phyloP scores from a whole-genome alignment of 1,140 invertebrate species.

The Diachasma alloeum region DNA sequence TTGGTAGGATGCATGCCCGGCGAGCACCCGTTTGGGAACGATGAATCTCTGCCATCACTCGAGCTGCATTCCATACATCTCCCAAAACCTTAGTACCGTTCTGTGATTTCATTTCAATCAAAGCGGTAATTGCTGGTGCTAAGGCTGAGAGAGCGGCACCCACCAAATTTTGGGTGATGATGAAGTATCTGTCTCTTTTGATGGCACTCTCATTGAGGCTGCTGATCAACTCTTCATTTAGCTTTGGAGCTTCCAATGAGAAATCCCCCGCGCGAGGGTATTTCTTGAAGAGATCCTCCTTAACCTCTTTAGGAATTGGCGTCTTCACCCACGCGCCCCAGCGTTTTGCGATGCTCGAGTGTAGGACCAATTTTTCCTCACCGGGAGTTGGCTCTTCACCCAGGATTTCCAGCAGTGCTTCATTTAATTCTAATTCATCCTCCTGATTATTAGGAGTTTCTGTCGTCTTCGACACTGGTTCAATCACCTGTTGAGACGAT shows the following conservation, averaged over 20 bases:
- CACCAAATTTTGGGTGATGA: conserved; percentile 14
- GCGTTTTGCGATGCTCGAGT: conserved; percentile 5
- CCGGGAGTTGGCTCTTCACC: background rate
- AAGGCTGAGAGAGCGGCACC: conserved; percentile 4
- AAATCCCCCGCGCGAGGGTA: conserved; percentile 20
- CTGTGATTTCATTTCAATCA: background rate
- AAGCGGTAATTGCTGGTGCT: background rate
- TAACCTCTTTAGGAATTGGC: background rate
- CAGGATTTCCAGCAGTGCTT: background rate
- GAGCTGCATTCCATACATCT: conserved; percentile 23
- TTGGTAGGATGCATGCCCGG: too few relatives aligned
- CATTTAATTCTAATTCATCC: too few relatives aligned
- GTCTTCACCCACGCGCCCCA: conserved; percentile 10
- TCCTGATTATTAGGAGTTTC: background rate
- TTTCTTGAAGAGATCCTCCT: conserved; percentile 14
- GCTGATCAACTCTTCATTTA: conserved; percentile 19
- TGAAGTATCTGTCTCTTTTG: conserved; percentile 23
- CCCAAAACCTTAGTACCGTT: conserved; percentile 1
- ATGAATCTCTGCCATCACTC: background rate
- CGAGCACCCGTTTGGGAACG: too few relatives aligned
- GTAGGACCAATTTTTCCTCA: background rate
- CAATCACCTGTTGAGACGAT: too few relatives aligned
- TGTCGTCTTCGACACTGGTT: background rate
- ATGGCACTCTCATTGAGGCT: conserved; percentile 14
- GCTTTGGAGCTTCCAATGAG: conserved; percentile 12